These are phyloP conservation scores for Sinotaia quadrata DNA, from an alignment of 2,888 invertebrate species.

Conservation along the genomic window DNA sequence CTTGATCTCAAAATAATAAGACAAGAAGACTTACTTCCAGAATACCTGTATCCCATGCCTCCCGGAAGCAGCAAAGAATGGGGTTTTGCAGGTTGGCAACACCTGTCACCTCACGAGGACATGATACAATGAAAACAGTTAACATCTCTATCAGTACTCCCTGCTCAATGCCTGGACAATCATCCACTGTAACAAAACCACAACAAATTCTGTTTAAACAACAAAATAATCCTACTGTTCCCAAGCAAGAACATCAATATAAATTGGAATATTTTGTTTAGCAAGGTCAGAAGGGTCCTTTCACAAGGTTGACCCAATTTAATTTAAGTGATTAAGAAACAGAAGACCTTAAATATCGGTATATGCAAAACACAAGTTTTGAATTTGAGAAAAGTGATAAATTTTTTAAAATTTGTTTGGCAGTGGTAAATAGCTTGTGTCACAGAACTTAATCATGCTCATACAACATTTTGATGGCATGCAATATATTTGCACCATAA, in stretches of 20 bases:
- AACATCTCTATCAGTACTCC: constrained; percentile 90
- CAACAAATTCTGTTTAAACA: background rate
- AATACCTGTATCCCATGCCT: constrained; percentile 76
- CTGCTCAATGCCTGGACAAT: constrained; percentile 77
- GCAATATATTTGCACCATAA: too few species aligned
- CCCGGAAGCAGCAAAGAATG: constrained; percentile 92
- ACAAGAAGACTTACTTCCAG: constrained; percentile 60
- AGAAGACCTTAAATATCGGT: too few species aligned
- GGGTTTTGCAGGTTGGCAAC: constrained; percentile 90
- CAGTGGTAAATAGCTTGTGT: too few species aligned
- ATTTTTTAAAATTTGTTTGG: too few species aligned
- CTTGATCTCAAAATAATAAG: too few species aligned
- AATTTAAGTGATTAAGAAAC: background rate
- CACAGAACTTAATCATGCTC: too few species aligned
- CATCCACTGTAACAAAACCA: constrained; percentile 48
- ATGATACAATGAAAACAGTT: constrained; percentile 88
- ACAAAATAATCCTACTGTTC: background rate
- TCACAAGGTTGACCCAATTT: background rate
- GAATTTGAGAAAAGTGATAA: too few species aligned
- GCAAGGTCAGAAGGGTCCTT: background rate
- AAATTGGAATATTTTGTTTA: too few species aligned
- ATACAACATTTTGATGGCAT: too few species aligned
- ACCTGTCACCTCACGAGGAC: constrained; percentile 82
- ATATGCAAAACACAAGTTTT: too few species aligned
- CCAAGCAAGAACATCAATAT: background rate